Evolutionary conservation across 23 tunicate genomes (phyloP), one percentile per base, ranked within the genome.

Genomic region (Corella eumyota): DNA sequence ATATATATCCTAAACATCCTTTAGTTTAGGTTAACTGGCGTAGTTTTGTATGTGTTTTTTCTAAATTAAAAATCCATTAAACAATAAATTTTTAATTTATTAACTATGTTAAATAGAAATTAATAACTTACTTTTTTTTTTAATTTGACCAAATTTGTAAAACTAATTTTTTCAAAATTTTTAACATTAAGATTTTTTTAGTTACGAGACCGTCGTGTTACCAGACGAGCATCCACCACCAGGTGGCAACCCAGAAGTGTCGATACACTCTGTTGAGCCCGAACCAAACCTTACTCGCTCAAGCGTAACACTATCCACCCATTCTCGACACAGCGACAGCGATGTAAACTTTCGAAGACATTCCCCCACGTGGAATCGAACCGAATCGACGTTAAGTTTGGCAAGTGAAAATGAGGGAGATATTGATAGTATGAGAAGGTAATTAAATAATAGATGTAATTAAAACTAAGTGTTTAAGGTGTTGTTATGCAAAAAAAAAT

Each of bases 401-500:
- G 32, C 72, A 21, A 84, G 81, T 54, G 94, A 84, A 6, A 75
- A 67, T 34, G 94, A 84, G 25, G 68, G 47, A 0, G 94, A 84
- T 54, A 33, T 26, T 7, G 94, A 84, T 23, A 84, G 94, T 54
- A 32, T 84, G 75, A 76, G 78, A 75, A 84, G 94, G 94, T 84
- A 64, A 58, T 35, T 0, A 24, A 67, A 56, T 13, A 40, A n/a
- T n/a, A n/a, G n/a, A n/a, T n/a, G n/a, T n/a, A n/a, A n/a, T n/a
- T n/a, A n/a, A n/a, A n/a, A n/a, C n/a, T n/a, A n/a, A n/a, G n/a
- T n/a, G n/a, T n/a, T n/a, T n/a, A n/a, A n/a, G n/a, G n/a, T n/a
- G n/a, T n/a, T n/a, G n/a, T n/a, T n/a, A n/a, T n/a, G n/a, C n/a
- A n/a, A n/a, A n/a, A n/a, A n/a, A n/a, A n/a, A n/a, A n/a, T n/a